Base-by-base conservation (phyloP, 92 coral and sea anemone species). In the Galaxea fascicularis region DNA sequence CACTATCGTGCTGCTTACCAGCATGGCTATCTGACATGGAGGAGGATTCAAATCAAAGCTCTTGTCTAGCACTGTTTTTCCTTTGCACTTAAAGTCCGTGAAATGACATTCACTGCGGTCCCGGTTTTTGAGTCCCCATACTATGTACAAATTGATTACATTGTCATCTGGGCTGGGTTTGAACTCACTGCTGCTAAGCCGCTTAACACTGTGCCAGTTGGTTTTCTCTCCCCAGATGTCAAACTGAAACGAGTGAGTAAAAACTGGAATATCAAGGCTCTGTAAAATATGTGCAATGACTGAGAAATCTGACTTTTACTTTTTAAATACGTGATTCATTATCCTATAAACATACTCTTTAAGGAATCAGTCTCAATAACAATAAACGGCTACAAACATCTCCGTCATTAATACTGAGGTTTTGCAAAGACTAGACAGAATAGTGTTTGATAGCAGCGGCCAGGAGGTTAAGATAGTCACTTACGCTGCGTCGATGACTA, bases 71-170 rank as follows among this genome's bases (percentile, higher is more conserved):
- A 86, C 91, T 7, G 95, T 86, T 29, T 86, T 74, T 27, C 95
- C 95, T 44, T 89, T 75, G 31, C 95, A 92, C 67, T 89, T 90
- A 68, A 79, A 92, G 69, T 92, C 95, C 24, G 95, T 92, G 80
- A 90, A 90, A 57, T 92, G 95, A 47, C 95, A 92, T 0, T 74
- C 65, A 24, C 91, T 86, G 60, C 93, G 91, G 79, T 92, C 90
- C 53, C 87, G 95, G 65, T 86, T 88, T 49, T 56, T 89, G 18
- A 92, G 89, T 18, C 95, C 95, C 95, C 95, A 92, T 20, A 85
- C 90, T 18, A 92, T 77, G 78, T 86, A 88, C 69, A 92, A 86
- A 30, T 85, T 87, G 54, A 92, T 77, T 17, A 86, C 82, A 21
- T 73, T 73, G 73, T 92, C 95, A 71, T 92, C 95, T 46, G 88